Evolutionary conservation across 2,888 invertebrate genomes (phyloP), one percentile per base, ranked within the genome.

Genomic region (Parnassius orleans): DNA sequence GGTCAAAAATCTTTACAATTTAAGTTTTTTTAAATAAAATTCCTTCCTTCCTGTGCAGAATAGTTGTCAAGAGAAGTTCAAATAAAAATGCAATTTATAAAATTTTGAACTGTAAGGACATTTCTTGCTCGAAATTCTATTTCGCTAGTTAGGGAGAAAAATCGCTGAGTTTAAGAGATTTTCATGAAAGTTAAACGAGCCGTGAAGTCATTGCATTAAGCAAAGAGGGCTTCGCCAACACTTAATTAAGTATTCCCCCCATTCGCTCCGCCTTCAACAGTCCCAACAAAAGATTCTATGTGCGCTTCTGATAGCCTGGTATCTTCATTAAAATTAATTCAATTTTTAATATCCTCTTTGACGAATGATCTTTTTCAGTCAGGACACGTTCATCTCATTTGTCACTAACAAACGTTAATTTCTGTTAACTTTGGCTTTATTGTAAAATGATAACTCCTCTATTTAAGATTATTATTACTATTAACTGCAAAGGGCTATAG

Each of bases 101-200:
- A 63, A 63, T 61, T 56, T 52, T 41, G 47, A 51, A 44, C 41
- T 42, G 47, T 42, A 56, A 63, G 54, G 57, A 60, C 55, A 64
- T 63, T 62, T 63, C 12, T 42, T 54, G 55, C 60, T 53, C 52
- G 76, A 78, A 81, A 81, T 83, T 83, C 79, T 76, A 85, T 83
- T 82, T 79, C 72, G 73, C 83, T 80, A 84, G 82, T 85, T 83
- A 68, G 80, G 78, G 79, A 75, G 72, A 84, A 19, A 89, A 87
- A 87, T 82, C 80, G 87, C 88, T 86, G 87, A 88, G 84, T 83
- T 82, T 83, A 80, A 84, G 80, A 79, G 88, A 89, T 87, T 90
- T 89, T 84, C 87, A 88, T 89, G 87, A 86, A 90, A 86, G 88
- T 86, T 86, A 87, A 90, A 91, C 89, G 90, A 90, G 87, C 80